These are phyloP conservation scores for Pterocles burchelli DNA, from an alignment of 2,113 vertebrate genomes.

Conservation along the genomic window DNA sequence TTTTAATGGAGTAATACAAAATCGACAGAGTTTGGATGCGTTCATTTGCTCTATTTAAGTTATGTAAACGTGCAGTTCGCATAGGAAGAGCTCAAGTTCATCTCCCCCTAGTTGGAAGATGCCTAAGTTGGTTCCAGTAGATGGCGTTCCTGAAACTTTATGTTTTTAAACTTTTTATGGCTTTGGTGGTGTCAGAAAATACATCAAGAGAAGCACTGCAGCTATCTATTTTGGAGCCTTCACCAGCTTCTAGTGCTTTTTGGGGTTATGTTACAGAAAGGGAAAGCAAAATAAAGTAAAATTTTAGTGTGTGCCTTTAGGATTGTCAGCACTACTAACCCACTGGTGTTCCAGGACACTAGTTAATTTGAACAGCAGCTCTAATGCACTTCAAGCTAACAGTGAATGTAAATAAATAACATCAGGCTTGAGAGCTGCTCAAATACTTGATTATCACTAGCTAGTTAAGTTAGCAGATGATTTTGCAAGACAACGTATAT, in stretches of 20 bases:
- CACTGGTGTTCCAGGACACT: neutral
- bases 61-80: neutral
- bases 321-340: neutral
- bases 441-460: neutral
- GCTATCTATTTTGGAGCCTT: neutral
- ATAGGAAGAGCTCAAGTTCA: neutral
- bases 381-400: neutral
- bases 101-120: neutral
- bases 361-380: neutral
- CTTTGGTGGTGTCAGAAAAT: neutral
- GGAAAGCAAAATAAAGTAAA: neutral
- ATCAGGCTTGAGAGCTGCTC: neutral
- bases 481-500: neutral
- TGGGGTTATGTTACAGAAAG: neutral
- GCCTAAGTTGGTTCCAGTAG: neutral
- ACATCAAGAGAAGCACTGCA: neutral
- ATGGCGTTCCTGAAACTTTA: constrained; percentile 37
- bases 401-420: neutral
- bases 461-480: neutral
- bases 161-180: neutral
- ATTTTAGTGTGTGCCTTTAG: neutral
- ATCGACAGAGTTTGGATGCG: neutral
- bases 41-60: neutral
- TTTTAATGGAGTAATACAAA: neutral
- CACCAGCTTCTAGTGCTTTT: neutral